A percentile compares a stretch with the other conserved stretches of the same genome.
Evolutionary conservation across 2,113 vertebrate genomes (phyloP).

Genomic region (Alosa alosa): DNA sequence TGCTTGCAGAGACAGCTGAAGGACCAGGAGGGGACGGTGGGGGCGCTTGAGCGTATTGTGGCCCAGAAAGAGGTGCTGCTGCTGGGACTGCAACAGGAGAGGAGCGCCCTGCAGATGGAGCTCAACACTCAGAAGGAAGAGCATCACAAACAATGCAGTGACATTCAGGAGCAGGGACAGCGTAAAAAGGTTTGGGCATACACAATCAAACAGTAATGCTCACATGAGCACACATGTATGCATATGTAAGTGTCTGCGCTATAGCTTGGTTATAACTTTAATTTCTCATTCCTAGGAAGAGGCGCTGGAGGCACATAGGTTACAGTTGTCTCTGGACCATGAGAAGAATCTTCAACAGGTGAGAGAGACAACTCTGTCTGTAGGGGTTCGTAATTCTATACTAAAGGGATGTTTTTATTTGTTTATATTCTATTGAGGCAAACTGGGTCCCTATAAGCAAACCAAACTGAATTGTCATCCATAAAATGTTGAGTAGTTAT

Average conservation of each 20-base stretch:
- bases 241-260: background rate
- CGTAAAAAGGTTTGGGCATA: slow-evolving; percentile 46
- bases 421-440: background rate
- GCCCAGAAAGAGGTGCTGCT: slow-evolving; percentile 69
- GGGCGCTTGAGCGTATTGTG: slow-evolving; percentile 61
- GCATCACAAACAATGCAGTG: slow-evolving; percentile 43
- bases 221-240: background rate
- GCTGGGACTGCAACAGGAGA: slow-evolving; percentile 49
- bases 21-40: slow-evolving; percentile 47
- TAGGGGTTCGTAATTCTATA: background rate
- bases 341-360: slow-evolving; percentile 53
- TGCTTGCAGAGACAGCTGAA: slow-evolving; percentile 48
- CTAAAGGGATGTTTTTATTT: background rate
- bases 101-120: slow-evolving; percentile 45
- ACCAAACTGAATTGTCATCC: background rate
- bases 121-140: slow-evolving; percentile 52
- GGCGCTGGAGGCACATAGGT: slow-evolving; percentile 49
- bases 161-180: slow-evolving; percentile 43
- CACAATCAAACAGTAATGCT: background rate
- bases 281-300: slow-evolving; percentile 40
- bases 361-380: background rate
- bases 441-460: background rate
- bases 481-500: background rate
- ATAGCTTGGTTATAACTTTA: background rate
- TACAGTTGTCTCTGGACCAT: slow-evolving; percentile 40